Base-by-base conservation (phyloP, 2,797 vertebrate genomes). In the Tamandua tetradactyla region DNA sequence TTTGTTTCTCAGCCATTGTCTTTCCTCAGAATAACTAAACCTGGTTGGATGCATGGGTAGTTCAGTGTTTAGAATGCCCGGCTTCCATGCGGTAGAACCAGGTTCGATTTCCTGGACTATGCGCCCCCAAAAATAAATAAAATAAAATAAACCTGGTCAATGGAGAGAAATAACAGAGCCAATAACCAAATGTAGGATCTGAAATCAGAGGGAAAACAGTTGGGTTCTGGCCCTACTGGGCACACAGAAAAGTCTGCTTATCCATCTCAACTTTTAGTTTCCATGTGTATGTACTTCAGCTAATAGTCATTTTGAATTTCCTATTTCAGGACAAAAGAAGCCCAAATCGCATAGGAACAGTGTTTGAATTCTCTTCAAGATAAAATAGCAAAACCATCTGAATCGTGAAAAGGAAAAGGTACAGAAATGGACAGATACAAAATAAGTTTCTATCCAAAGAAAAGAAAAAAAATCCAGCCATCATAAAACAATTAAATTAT, bases 401-500 rank as follows among this genome's bases (percentile, higher is more conserved):
- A 96, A 79, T 69, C 55, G 66, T 20, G 32, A 81, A 3, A 30
- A 89, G 52, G 69, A 87, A 94, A 85, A 95, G 75, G 5, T 66
- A 64, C 3, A 78, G 49, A 89, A 87, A 94, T 40, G 12, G 7
- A 85, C 69, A 75, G 44, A 8, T 40, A 78, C 11, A 66, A 52
- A 93, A 95, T 15, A 92, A 30, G 52, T 59, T 52, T 83, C 91
- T 47, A 85, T 71, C 5, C 81, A 96, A 85, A 72, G 61, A 49
- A 17, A 93, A 59, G 52, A 44, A 52, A 61, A 97, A 94, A 96
- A 95, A 17, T 80, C 52, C 37, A 74, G 37, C 84, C 37, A 92
- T 7, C 27, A 91, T 66, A 79, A 80, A 97, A 81, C 18, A 86
- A 57, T 30, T 89, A 91, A 96, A 94, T 94, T 94, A 95, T 32